Base-by-base conservation (phyloP, 1,140 invertebrate genomes). In the Caenorhabditis inopinata region DNA sequence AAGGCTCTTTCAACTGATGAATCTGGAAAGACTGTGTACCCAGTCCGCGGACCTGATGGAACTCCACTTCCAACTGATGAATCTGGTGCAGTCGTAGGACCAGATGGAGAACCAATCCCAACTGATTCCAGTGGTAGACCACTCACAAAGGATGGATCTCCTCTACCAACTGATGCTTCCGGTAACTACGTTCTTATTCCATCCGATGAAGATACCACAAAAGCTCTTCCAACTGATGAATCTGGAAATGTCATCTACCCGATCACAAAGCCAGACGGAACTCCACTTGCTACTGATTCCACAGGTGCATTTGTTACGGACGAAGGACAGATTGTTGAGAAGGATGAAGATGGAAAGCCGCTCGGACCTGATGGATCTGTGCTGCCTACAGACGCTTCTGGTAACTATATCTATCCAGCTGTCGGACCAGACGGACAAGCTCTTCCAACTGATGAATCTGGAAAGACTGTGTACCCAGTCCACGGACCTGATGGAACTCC, bases 161-260 rank as follows among this genome's bases (percentile, higher is more conserved):
- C 62, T 9, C 74, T 83, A 12, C 79, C 82, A 21, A 83, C 82
- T 0, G 79, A 80, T 49, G 68, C 68, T 14, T 76, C 68, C 21
- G 79, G 79, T 4, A 80, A 77, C 1, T 80, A 51, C 45, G 25
- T 62, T 7, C 29, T 35, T 2, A 14, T 78, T 12, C 76, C 80
- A 2, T 18, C 49, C 16, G 49, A 53, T 5, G 7, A 53, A 25
- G 1, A 16, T 1, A 11, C 12, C 9, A 53, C 49, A 9, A 53
- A 53, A 18, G 27, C 16, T 53, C 18, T 18, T 1, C 76, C 76
- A 23, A 78, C 76, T 35, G 76, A 78, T 32, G 49, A 58, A 6
- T 62, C 38, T 68, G 77, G 77, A 68, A 18, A 23, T 12, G 29
- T 35, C 1, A 73, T 68, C 12, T 74, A 49, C 16, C 35, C 48